Conservation (phyloP, 1,140 invertebrate genomes). For the Ptiloglossa arizonensis region DNA sequence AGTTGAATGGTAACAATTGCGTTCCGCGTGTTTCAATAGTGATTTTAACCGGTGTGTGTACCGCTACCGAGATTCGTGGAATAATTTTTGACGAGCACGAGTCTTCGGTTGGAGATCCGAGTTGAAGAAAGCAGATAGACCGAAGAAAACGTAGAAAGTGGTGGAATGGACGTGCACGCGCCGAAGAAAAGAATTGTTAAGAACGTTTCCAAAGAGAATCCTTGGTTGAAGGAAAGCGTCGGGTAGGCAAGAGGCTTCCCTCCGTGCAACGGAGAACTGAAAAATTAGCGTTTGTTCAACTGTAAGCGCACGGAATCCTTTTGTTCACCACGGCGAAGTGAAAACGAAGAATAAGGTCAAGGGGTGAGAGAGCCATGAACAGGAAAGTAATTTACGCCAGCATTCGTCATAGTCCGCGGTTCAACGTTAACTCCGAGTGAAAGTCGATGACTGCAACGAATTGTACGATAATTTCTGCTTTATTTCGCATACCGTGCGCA, state of each 20-base stretch:
- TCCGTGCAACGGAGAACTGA: not conserved
- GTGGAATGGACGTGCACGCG: too few relatives aligned
- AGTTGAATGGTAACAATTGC: too few relatives aligned
- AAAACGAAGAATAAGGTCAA: slow-evolving; percentile 40
- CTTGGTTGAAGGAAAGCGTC: not conserved
- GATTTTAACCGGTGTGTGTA: too few relatives aligned
- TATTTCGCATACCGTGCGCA: not conserved
- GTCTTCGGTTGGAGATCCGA: too few relatives aligned
- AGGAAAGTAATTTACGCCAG: slow-evolving; percentile 30
- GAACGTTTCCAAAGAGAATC: not conserved
- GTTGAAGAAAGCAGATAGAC: too few relatives aligned
- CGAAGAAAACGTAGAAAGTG: too few relatives aligned
- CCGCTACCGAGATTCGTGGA: too few relatives aligned
- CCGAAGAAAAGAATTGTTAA: too few relatives aligned
- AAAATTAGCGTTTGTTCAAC: not conserved
- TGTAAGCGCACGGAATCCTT: not conserved
- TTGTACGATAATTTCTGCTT: not conserved
- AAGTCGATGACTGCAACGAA: slow-evolving; percentile 20
- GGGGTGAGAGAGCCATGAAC: not conserved
- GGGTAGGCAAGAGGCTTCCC: not conserved
- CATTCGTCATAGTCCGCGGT: not conserved
- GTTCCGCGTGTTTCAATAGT: too few relatives aligned
- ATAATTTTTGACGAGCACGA: too few relatives aligned
- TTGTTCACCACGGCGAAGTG: not conserved
- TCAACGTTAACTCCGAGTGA: slow-evolving; percentile 21